These are phyloP conservation scores for Palythoa grandis DNA, from an alignment of 92 coral and sea anemone genomes.

Conservation along the genomic window DNA sequence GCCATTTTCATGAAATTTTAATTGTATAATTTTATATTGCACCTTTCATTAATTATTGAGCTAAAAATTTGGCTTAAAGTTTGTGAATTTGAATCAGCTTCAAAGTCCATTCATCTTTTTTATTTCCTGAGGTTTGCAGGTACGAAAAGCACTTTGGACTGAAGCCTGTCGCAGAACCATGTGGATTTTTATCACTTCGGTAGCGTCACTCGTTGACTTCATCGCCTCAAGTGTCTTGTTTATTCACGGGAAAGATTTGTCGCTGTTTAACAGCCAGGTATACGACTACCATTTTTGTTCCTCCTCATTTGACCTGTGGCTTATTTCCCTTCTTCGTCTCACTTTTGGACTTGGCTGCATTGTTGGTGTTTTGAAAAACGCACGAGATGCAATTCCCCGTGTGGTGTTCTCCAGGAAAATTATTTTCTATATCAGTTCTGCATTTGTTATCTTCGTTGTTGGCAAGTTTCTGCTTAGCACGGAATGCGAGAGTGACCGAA, in stretches of 20 bases:
- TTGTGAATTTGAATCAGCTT: too few species aligned
- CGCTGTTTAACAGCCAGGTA: constrained; percentile 44
- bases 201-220: constrained; percentile 57
- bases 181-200: constrained; percentile 17
- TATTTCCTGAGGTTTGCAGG: background rate
- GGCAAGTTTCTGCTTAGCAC: constrained; percentile 85
- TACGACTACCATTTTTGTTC: constrained; percentile 73
- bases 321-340: constrained; percentile 67
- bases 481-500: constrained; percentile 65
- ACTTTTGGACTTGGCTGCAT: constrained; percentile 70
- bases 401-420: constrained; percentile 61
- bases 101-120: too few species aligned
- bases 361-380: constrained; percentile 63
- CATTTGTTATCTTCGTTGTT: constrained; percentile 64
- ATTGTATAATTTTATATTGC: too few species aligned
- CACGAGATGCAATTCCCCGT: constrained; percentile 73
- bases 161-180: background rate
- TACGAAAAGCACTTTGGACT: constrained; percentile 10
- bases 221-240: constrained; percentile 60
- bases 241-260: constrained; percentile 71
- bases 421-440: constrained; percentile 60
- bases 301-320: constrained; percentile 85
- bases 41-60: too few species aligned
- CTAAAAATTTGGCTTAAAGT: too few species aligned
- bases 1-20: too few species aligned